A percentile compares a stretch with the other conserved stretches of the same genome.
These are phyloP conservation scores for Ageneiosus marmoratus DNA, from an alignment of 2,113 vertebrate species.

Conservation along the genomic window DNA sequence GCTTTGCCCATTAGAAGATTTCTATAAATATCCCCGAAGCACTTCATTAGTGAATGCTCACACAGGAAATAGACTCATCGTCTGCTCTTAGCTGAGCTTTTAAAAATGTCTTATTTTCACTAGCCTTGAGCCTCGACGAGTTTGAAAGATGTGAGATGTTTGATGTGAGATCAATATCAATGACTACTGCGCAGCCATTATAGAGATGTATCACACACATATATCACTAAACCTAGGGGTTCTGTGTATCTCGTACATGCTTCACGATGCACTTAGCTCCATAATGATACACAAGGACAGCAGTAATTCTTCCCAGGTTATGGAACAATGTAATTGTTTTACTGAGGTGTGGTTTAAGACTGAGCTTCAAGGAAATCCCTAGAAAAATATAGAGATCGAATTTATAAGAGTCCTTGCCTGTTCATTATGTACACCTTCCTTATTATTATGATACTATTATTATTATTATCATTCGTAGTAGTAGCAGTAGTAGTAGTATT, in stretches of 20 bases:
- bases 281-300: neutral
- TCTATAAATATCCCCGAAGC: conserved; percentile 11
- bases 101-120: neutral
- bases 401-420: neutral
- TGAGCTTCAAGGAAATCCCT: neutral
- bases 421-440: neutral
- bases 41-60: conserved; percentile 16
- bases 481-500: no score
- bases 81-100: conserved; percentile 22
- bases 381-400: neutral
- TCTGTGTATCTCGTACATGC: neutral
- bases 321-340: no score
- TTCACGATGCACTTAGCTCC: neutral
- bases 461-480: no score
- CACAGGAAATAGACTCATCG: neutral
- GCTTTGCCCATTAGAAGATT: neutral
- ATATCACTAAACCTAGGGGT: neutral
- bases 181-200: neutral
- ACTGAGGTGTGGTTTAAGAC: neutral
- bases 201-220: neutral
- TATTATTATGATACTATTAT: neutral
- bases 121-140: neutral
- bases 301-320: neutral
- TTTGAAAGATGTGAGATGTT: neutral
- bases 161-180: conserved; percentile 18